Evolutionary conservation across 2,888 invertebrate genomes (phyloP), one percentile per base, ranked within the genome.

Genomic region (Schrankia costaestrigalis): DNA sequence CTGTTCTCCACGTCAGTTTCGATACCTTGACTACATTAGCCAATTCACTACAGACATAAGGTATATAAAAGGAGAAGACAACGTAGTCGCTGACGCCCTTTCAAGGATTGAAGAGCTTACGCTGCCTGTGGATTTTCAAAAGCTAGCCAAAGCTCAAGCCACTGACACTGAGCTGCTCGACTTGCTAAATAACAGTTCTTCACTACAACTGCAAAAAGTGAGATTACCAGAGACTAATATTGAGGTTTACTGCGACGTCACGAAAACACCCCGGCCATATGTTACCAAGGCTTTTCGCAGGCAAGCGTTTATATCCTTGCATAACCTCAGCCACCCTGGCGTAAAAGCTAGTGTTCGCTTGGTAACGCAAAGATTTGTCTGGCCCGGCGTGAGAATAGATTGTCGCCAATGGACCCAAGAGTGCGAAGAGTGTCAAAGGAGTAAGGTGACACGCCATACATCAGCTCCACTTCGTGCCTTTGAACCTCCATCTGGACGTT

Each of bases 301-400:
- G n/a, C 27, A 28, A 6, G 36, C 31, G 1, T 37, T 37, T 3
- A 1, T n/a, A 1, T 1, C 18, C 1, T 9, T 37, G 1, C 36
- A 36, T 10, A 19, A 14, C 8, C 10, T 31, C 3, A 31, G 31
- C 7, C 31, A 36, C 10, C 36, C 36, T 2, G 31, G 35, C 1
- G 19, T 12, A 6, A 40, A 33, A 1, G 39, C 35, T 5, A 26
- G 37, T 0, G 19, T 30, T 0, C 33, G 25, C 5, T 14, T 77
- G 1, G 49, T 79, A 0, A 26, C 63, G 0, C 25, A 67, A 13
- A 50, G 70, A 0, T 79, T 56, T 23, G 65, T 78, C 0, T 78
- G 77, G 77, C 73, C 72, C 0, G 50, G 51, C 1, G 53, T 79
- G 0, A 55, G 63, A 1, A 43, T 37, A 5, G 71, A 80, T 26